Conservation (phyloP, 2,888 invertebrate genomes). For the Monochamus alternatus region DNA sequence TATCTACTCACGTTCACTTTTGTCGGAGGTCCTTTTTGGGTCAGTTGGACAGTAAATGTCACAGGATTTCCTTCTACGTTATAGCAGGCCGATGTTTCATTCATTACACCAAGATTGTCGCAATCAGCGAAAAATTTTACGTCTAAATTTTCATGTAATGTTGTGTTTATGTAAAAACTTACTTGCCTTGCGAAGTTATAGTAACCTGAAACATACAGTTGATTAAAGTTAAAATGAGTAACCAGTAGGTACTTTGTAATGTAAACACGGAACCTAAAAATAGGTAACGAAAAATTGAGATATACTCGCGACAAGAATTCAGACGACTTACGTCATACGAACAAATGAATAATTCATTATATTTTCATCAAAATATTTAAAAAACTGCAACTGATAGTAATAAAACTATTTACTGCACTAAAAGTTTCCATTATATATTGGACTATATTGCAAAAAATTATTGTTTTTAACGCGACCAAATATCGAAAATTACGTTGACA, state of each 20-base stretch:
- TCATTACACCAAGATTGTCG: slow-evolving; percentile 68
- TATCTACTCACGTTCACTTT: slow-evolving; percentile 45
- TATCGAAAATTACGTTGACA: too few relatives aligned
- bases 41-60: slow-evolving; percentile 77
- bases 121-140: slow-evolving; percentile 84
- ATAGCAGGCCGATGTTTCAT: slow-evolving; percentile 73
- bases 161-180: slow-evolving; percentile 77
- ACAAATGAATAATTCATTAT: too few relatives aligned
- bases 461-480: too few relatives aligned
- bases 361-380: too few relatives aligned
- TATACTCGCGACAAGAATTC: too few relatives aligned
- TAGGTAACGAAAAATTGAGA: background rate
- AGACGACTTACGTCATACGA: too few relatives aligned
- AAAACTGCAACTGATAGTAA: too few relatives aligned
- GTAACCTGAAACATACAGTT: slow-evolving; percentile 68
- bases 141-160: slow-evolving; percentile 76
- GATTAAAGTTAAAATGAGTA: background rate
- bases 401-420: too few relatives aligned
- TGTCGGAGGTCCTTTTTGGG: slow-evolving; percentile 74
- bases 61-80: slow-evolving; percentile 78
- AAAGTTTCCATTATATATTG: too few relatives aligned
- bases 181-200: slow-evolving; percentile 65
- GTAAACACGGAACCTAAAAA: too few relatives aligned
- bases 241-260: too few relatives aligned
- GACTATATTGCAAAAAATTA: too few relatives aligned